phyloP scores from a whole-genome alignment of 2,888 invertebrate genomes.

The Cylloceria caligata region DNA sequence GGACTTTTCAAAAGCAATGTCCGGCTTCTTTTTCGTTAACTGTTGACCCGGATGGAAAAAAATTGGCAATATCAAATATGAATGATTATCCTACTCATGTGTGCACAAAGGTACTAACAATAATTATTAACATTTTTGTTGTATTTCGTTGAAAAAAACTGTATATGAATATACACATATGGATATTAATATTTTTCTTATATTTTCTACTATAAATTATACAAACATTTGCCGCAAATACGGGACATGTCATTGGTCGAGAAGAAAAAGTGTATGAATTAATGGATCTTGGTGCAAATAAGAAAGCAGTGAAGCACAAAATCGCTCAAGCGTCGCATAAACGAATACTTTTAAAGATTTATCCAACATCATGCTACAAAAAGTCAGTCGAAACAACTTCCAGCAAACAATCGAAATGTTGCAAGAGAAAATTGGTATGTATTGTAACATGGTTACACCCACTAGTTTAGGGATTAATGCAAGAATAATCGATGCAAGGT shows the following conservation, averaged over 20 bases:
- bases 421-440: constrained; percentile 28
- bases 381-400: constrained; percentile 26
- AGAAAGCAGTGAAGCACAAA: constrained; percentile 10
- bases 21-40: constrained; percentile 22
- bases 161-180: background rate
- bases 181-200: background rate
- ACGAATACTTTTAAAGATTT: constrained; percentile 6
- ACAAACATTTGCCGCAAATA: constrained; percentile 30
- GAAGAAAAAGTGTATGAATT: background rate
- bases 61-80: constrained; percentile 2
- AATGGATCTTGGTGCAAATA: constrained; percentile 1
- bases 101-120: constrained; percentile 25
- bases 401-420: constrained; percentile 28
- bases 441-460: no score
- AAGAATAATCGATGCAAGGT: no score
- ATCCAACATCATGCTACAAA: constrained; percentile 10
- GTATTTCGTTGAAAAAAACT: background rate
- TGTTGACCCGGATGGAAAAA: constrained; percentile 23
- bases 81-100: constrained; percentile 45
- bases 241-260: background rate
- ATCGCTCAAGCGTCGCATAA: no score
- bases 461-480: no score
- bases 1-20: constrained; percentile 50
- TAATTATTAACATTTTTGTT: background rate
- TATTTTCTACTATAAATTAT: constrained; percentile 20